Base-by-base conservation (phyloP, 1,140 invertebrate genomes). In the Pseudomyrmex pallidus region DNA sequence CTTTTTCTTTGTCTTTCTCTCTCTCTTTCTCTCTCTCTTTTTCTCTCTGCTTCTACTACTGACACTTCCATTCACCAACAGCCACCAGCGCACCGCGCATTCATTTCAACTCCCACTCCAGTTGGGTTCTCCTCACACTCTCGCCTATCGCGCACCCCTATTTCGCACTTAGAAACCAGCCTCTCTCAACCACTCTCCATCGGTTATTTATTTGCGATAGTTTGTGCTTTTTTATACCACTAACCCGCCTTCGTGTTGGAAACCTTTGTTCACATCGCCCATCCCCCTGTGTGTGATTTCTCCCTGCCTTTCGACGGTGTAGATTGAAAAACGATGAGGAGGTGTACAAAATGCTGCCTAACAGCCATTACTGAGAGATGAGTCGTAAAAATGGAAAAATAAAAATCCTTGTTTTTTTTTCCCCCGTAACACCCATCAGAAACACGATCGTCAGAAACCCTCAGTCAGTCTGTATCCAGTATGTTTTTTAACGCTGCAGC, bases 121-220 rank as follows among this genome's bases (percentile, higher is more conserved):
- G 61, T 44, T 15, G 22, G 56, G 54, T 70, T 46, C 64, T 46
- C 48, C 66, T 66, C 25, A 35, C n/a, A 46, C 48, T 64, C 54
- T 59, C 46, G 67, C 50, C 54, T 59, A 50, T 77, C 57, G 67
- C 56, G 22, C 44, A 52, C 77, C 61, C 72, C 67, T 78, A 59
- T 76, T 66, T 61, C 59, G 66, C 85, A 67, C 64, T 77, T 82
- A 68, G 64, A 52, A 82, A 52, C 56, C 68, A 64, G 61, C 72
- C 72, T 57, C 80, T 80, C 63, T 22, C 76, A 9, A 72, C 74
- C 84, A 74, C 44, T 85, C 85, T 80, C 85, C 57, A 76, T 80
- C 85, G 83, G 78, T 89, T 89, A 90, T 90, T 90, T 90, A 90
- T 87, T 89, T 87, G 74, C 88, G 76, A 89, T 89, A 87, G 85